Base-by-base conservation (phyloP, 2,113 vertebrate genomes). In the Triplophysa tibetana region DNA sequence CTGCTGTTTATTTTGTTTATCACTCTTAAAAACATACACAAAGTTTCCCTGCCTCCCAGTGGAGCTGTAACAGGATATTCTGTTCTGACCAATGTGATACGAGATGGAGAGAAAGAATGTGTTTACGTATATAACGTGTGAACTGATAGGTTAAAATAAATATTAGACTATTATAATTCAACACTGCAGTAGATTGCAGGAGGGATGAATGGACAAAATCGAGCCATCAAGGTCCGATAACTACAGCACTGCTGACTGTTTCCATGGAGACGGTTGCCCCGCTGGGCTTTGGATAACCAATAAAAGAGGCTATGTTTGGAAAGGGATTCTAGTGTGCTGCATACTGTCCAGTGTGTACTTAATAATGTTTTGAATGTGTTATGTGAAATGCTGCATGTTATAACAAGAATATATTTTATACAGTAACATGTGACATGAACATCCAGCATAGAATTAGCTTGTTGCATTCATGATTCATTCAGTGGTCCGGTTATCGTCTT, bases 231-330 rank as follows among this genome's bases (percentile, higher is more conserved):
- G 85, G 86, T 89, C 79, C 78, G 83, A 84, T 87, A 86, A 75
- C 73, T 88, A 86, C 86, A 84, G 84, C 87, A 81, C 64, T 76
- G 56, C 78, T 72, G 84, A 81, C 62, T 87, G 91, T 93, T 93
- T 78, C 89, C 86, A 87, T 90, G 85, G 89, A 81, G 85, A 91
- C 84, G 23, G 81, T 78, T 85, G 75, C 84, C 81, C 76, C 82
- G 70, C 70, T 86, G 82, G 85, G 83, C 85, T 88, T 87, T 83
- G 88, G 86, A 86, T 89, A 85, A 90, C 91, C 88, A 82, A 90
- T 91, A 90, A 80, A 74, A 70, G 82, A 77, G 82, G 75, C 76
- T 43, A 24, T 63, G 58, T 63, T 75, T 9, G 26, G 72, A 75
- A 48, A 26, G 41, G 17, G 26, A 23, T 60, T n/a, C 21, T 26